Percentiles rank a stretch among this genome's conserved stretches.
These are phyloP conservation scores for Neopelma chrysocephalum DNA, from an alignment of 2,797 vertebrate genomes.

Conservation along the genomic window DNA sequence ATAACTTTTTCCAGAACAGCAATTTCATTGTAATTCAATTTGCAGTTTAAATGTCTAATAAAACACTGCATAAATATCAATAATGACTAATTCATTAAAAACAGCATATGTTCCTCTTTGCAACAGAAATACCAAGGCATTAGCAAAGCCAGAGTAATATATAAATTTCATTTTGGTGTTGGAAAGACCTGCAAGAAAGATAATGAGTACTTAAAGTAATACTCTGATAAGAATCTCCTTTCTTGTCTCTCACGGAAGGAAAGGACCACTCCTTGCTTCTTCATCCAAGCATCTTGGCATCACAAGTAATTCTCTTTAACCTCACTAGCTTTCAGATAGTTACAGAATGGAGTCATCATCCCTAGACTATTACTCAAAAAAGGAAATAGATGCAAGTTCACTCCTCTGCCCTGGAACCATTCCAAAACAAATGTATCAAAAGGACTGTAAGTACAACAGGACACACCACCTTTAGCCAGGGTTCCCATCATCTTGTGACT, in stretches of 20 bases:
- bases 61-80: background rate
- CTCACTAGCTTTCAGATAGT: background rate
- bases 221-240: background rate
- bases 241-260: background rate
- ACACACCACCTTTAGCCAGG: background rate
- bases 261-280: background rate
- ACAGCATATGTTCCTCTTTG: background rate
- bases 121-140: background rate
- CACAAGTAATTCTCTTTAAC: background rate
- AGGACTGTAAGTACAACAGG: background rate
- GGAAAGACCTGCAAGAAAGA: background rate
- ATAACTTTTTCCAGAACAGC: background rate
- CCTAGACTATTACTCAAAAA: background rate
- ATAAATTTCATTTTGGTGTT: background rate
- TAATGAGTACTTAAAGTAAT: background rate
- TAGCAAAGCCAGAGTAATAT: background rate
- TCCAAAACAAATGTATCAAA: background rate
- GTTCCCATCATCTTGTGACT: background rate
- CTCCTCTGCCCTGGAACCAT: background rate
- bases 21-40: background rate
- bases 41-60: background rate
- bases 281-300: background rate
- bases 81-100: background rate
- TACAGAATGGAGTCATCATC: background rate
- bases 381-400: background rate